Conservation (phyloP, 2,113 vertebrate species). For the Mustelus asterias region DNA sequence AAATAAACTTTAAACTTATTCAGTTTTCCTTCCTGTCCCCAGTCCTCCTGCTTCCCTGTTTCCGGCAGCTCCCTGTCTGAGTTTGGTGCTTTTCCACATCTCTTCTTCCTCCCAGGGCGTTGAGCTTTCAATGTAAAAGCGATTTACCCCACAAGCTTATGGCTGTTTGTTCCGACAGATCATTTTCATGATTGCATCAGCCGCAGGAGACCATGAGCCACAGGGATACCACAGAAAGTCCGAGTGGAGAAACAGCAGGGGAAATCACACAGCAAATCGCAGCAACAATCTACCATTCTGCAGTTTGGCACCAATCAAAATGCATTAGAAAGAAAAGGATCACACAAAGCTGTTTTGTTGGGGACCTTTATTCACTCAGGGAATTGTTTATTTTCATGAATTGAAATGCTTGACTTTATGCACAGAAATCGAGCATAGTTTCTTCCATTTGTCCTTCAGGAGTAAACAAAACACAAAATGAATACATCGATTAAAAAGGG, state of each 20-base stretch:
- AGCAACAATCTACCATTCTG: not conserved
- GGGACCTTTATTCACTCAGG: not conserved
- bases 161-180: not conserved
- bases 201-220: not conserved
- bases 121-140: not conserved
- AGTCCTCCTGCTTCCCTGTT: not conserved
- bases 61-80: not conserved
- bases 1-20: not conserved
- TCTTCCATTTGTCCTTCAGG: not conserved
- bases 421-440: not conserved
- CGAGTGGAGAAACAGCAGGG: not conserved
- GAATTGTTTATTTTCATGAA: not conserved
- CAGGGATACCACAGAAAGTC: not conserved
- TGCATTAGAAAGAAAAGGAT: not conserved
- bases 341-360: not conserved
- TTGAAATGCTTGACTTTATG: not conserved
- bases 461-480: not conserved
- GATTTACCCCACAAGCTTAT: not conserved
- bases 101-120: not conserved
- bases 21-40: not conserved
- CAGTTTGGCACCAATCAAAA: not conserved
- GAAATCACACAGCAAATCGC: not conserved
- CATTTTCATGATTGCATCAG: slow-evolving; percentile 20
- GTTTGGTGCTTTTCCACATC: no score
- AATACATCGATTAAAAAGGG: not conserved